Evolutionary conservation across 1,140 invertebrate species (phyloP).

Genomic region (Formica selysi): DNA sequence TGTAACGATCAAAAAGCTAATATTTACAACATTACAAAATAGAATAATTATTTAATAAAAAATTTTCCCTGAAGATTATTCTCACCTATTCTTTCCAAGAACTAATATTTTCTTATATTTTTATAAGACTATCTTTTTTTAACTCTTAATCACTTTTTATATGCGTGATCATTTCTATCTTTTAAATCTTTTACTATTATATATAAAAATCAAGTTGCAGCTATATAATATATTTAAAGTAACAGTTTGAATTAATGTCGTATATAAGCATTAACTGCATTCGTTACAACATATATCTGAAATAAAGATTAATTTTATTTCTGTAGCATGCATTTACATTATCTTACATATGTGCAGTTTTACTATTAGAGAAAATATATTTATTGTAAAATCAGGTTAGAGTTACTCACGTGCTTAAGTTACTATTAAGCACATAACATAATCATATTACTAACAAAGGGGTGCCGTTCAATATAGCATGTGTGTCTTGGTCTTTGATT

Average conservation of each 20-base stretch:
- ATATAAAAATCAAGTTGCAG: neutral
- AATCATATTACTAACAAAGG: neutral
- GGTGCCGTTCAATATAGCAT: neutral
- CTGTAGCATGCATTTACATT: neutral
- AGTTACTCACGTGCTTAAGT: neutral
- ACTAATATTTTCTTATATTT: neutral
- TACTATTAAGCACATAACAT: neutral
- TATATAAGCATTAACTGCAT: neutral
- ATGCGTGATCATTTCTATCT: neutral
- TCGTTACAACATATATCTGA: neutral
- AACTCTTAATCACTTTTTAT: neutral
- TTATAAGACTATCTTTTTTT: neutral
- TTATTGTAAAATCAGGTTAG: neutral
- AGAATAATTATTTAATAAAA: neutral
- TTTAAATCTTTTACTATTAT: neutral
- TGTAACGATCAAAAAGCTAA: constrained; percentile 16
- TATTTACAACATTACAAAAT: neutral
- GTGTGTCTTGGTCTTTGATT: constrained; percentile 14
- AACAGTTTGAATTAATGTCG: neutral
- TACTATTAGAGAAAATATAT: neutral
- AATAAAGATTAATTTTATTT: neutral
- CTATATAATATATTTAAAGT: neutral
- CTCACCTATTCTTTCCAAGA: neutral
- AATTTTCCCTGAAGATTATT: neutral
- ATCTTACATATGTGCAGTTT: neutral